Evolutionary conservation across 2,888 invertebrate genomes (phyloP).

Genomic region (Agrilus biguttatus): DNA sequence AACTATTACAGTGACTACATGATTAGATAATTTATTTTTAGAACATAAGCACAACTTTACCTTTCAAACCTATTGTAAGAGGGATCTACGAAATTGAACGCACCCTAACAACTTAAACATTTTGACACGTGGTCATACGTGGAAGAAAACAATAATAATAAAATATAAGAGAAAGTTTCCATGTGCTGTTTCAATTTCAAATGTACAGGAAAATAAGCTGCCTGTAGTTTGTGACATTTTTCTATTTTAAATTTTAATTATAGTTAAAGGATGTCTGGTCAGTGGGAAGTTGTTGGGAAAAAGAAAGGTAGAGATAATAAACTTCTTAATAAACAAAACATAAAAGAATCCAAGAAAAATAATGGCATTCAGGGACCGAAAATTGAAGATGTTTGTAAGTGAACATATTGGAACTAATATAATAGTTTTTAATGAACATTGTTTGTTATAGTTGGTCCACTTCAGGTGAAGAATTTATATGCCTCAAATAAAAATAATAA

Average conservation of each 20-base stretch:
- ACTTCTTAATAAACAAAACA: conserved; percentile 35
- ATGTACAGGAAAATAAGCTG: too few relatives aligned
- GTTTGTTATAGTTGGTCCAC: conserved; percentile 44
- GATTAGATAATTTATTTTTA: too few relatives aligned
- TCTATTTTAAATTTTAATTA: conserved; percentile 7
- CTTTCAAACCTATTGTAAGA: too few relatives aligned
- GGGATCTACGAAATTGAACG: too few relatives aligned
- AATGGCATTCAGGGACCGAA: conserved; percentile 37
- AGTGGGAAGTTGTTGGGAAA: conserved; percentile 59
- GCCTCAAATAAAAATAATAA: conserved; percentile 48
- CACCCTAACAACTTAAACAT: too few relatives aligned
- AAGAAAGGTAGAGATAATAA: conserved; percentile 41
- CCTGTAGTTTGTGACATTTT: neutral
- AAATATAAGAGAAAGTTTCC: too few relatives aligned
- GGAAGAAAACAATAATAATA: too few relatives aligned
- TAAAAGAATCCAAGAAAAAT: conserved; percentile 42
- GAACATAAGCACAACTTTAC: too few relatives aligned
- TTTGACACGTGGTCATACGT: too few relatives aligned
- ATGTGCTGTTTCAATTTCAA: too few relatives aligned
- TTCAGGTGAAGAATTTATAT: conserved; percentile 53
- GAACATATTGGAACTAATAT: conserved; percentile 3
- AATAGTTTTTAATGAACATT: neutral
- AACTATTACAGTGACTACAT: too few relatives aligned
- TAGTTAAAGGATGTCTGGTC: conserved; percentile 33
- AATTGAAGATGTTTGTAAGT: conserved; percentile 64